Conservation (phyloP, 2,888 invertebrate species). For the Cephus pygmeus region DNA sequence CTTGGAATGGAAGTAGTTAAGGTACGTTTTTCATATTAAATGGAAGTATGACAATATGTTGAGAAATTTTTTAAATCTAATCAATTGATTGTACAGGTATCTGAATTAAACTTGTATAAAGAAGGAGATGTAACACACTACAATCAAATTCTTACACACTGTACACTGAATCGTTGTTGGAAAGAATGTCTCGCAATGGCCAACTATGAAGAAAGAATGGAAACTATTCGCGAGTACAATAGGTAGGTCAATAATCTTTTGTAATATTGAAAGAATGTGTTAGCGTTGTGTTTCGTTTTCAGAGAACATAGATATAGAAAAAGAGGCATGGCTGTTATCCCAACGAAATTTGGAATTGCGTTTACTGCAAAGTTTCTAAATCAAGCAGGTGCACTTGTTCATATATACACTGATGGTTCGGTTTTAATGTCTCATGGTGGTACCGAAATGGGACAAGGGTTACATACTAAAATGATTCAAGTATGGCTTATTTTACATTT, state of each 20-base stretch:
- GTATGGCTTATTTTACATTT: slow-evolving; percentile 41
- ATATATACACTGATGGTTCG: slow-evolving; percentile 90
- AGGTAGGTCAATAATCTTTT: slow-evolving; percentile 66
- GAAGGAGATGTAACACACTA: slow-evolving; percentile 84
- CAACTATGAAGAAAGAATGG: slow-evolving; percentile 71
- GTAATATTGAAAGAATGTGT: background rate
- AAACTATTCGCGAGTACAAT: slow-evolving; percentile 77
- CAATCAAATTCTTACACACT: slow-evolving; percentile 78
- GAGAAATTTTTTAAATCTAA: background rate
- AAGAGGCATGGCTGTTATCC: slow-evolving; percentile 83
- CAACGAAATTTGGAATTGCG: slow-evolving; percentile 87
- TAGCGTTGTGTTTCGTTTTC: slow-evolving; percentile 46
- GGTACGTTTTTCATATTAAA: slow-evolving; percentile 66
- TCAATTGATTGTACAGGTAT: slow-evolving; percentile 60
- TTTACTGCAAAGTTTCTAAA: slow-evolving; percentile 82
- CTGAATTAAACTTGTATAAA: slow-evolving; percentile 80
- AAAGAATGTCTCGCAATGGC: slow-evolving; percentile 79
- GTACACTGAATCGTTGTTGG: slow-evolving; percentile 82
- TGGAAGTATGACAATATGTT: background rate
- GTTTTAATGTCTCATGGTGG: slow-evolving; percentile 91
- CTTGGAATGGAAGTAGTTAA: slow-evolving; percentile 74
- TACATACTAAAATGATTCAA: slow-evolving; percentile 96
- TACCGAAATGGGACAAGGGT: slow-evolving; percentile 97
- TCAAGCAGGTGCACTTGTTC: slow-evolving; percentile 88
- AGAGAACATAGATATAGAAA: slow-evolving; percentile 87